Conservation (phyloP, 2,113 vertebrate genomes). For the Tragelaphus scriptus region DNA sequence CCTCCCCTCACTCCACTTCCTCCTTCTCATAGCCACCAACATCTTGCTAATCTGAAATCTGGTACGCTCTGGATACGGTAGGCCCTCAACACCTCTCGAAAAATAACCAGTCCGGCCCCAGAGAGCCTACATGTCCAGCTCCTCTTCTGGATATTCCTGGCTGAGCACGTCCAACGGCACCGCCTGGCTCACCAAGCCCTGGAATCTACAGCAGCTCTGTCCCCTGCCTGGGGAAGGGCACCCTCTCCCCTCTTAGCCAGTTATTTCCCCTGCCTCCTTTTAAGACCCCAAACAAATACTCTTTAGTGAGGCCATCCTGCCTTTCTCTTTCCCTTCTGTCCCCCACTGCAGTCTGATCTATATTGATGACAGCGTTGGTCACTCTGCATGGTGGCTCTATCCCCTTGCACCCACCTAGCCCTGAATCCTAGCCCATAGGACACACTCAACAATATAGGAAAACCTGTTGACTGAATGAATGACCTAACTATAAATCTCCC, state of each 20-base stretch:
- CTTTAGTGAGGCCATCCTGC: not conserved
- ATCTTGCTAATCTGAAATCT: not conserved
- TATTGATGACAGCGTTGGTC: fast-evolving
- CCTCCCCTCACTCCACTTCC: not conserved
- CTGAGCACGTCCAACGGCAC: not conserved
- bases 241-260: not conserved
- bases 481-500: not conserved
- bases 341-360: fast-evolving
- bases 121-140: fast-evolving
- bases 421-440: not conserved
- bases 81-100: not conserved
- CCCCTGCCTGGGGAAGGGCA: not conserved
- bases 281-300: not conserved
- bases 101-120: not conserved
- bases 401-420: not conserved
- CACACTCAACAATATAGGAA: not conserved
- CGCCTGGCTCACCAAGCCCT: fast-evolving
- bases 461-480: not conserved
- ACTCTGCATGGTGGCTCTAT: not conserved
- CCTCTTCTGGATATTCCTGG: not conserved
- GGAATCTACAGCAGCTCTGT: not conserved
- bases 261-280: not conserved
- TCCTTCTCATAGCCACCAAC: not conserved
- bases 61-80: not conserved
- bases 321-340: not conserved